Evolutionary conservation across 2,888 invertebrate genomes (phyloP).

Genomic region (Eilema caniola): DNA sequence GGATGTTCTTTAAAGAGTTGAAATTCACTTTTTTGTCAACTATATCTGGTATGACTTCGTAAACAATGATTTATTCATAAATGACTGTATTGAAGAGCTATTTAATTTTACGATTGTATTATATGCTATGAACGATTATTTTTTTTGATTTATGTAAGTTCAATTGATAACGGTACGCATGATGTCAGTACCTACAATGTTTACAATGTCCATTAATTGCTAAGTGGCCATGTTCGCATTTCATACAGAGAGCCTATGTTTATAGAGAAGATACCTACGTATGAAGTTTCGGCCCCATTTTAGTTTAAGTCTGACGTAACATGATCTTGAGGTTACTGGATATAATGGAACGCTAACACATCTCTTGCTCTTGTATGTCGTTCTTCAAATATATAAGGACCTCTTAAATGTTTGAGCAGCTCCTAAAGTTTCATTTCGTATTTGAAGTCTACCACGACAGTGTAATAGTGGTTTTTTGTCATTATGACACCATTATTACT

Average conservation of each 20-base stretch:
- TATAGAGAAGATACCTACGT: conserved; percentile 3
- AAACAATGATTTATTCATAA: neutral
- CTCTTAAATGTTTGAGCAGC: neutral
- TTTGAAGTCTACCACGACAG: neutral
- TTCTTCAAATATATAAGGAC: neutral
- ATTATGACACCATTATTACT: neutral
- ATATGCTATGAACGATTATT: conserved; percentile 18
- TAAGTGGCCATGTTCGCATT: conserved; percentile 19
- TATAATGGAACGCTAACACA: neutral
- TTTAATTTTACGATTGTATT: conserved; percentile 29
- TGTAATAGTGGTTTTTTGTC: neutral
- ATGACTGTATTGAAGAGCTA: conserved; percentile 2
- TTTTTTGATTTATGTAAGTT: conserved; percentile 33
- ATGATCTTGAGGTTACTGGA: neutral
- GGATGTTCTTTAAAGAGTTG: neutral
- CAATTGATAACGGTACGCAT: conserved; percentile 21
- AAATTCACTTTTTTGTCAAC: neutral
- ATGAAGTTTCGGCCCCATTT: conserved; percentile 9
- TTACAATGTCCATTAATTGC: conserved; percentile 46
- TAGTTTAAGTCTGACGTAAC: conserved; percentile 6
- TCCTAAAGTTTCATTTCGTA: neutral
- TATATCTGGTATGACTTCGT: neutral
- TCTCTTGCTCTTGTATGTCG: neutral
- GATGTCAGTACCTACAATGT: conserved; percentile 25
- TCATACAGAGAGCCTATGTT: conserved; percentile 4